These are phyloP conservation scores for Gorsachius goisagi DNA, from an alignment of 2,113 vertebrate species.

Conservation along the genomic window DNA sequence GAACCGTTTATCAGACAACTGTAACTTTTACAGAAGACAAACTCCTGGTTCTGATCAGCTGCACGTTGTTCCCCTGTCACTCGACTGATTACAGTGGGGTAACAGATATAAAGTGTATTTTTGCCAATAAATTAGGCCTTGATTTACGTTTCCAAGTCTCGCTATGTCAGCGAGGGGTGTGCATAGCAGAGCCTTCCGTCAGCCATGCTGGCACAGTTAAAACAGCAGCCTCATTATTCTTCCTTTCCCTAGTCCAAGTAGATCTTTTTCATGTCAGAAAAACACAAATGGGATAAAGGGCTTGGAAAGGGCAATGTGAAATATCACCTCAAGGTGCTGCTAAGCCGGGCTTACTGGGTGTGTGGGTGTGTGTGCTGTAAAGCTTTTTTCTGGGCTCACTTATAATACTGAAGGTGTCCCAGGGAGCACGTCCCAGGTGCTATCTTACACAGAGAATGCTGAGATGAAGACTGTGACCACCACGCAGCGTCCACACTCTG, in stretches of 20 bases:
- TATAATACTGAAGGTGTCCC: not conserved
- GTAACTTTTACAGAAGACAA: not conserved
- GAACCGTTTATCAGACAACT: not conserved
- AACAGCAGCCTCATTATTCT: not conserved
- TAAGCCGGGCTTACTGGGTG: not conserved
- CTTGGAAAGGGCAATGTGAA: not conserved
- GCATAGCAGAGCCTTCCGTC: not conserved
- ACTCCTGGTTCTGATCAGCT: not conserved
- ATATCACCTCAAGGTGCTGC: not conserved
- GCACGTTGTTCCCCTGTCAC: not conserved
- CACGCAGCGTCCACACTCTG: accelerated
- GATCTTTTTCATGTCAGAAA: not conserved
- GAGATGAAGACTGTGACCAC: not conserved
- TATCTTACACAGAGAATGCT: not conserved
- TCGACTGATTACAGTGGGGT: not conserved
- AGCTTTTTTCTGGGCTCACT: not conserved
- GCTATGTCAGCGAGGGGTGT: not conserved
- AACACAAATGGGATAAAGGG: not conserved
- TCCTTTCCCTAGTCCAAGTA: not conserved
- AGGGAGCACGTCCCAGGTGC: not conserved
- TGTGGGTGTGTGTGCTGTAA: not conserved
- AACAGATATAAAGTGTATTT: not conserved
- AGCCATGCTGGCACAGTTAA: not conserved
- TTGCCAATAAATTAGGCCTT: not conserved
- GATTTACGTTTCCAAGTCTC: not conserved